Conservation (phyloP, 2,888 invertebrate genomes). For the Coelopa pilipes region DNA sequence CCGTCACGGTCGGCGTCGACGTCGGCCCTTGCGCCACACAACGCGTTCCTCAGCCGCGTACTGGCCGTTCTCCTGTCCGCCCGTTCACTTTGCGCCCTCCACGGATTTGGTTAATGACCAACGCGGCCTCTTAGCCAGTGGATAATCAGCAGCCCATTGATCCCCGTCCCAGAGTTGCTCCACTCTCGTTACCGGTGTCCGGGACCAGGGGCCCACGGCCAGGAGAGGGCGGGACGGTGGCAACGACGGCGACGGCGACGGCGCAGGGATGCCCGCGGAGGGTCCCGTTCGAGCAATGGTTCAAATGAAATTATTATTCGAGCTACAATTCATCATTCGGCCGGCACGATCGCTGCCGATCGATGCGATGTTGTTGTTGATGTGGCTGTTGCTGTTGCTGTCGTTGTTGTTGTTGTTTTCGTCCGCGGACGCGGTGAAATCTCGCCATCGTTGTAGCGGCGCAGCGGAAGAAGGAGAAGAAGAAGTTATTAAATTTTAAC, state of each 20-base stretch:
- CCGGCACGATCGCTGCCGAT: neutral
- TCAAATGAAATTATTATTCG: conserved; percentile 29
- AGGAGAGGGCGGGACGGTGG: neutral
- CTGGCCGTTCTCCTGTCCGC: neutral
- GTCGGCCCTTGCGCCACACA: conserved; percentile 23
- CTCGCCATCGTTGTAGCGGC: neutral
- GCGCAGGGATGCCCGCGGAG: neutral
- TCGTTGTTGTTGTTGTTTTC: no score
- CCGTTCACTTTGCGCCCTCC: neutral
- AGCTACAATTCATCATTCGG: conserved; percentile 34
- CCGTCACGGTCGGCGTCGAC: neutral
- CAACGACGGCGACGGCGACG: neutral
- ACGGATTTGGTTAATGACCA: conserved; percentile 19
- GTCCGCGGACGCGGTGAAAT: neutral
- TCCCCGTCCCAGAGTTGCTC: conserved; percentile 6
- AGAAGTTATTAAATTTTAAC: conserved; percentile 32
- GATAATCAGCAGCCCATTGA: conserved; percentile 31
- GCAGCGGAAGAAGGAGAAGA: conserved; percentile 8
- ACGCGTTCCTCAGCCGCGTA: neutral
- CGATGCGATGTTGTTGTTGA: neutral
- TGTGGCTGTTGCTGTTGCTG: neutral
- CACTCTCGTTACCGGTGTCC: conserved; percentile 26
- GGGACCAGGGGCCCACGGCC: neutral
- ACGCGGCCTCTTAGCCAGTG: conserved; percentile 25
- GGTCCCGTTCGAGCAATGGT: neutral